These are phyloP conservation scores for Romanogobio albipinnatus DNA, from an alignment of 2,113 vertebrate genomes.

Conservation along the genomic window DNA sequence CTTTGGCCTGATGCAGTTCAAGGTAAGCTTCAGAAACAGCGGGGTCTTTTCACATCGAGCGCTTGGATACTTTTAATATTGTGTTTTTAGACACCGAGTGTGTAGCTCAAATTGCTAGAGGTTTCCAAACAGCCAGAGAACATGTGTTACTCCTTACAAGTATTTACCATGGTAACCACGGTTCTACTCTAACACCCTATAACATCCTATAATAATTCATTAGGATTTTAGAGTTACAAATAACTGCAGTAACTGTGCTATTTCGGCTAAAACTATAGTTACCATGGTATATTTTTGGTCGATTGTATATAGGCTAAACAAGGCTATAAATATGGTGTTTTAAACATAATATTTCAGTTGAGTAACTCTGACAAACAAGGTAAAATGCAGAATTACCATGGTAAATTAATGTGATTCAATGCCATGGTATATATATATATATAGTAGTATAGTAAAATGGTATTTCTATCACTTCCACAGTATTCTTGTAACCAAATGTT, in stretches of 20 bases:
- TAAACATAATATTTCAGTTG: not conserved
- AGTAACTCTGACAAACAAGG: not conserved
- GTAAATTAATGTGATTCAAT: not conserved
- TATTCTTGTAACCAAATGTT: not conserved
- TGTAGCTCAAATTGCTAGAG: not conserved
- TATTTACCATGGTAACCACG: not conserved
- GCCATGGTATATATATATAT: not conserved
- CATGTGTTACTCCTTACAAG: not conserved
- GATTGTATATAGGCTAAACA: not conserved
- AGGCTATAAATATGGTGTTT: not conserved
- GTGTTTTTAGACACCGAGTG: not conserved
- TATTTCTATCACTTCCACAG: not conserved
- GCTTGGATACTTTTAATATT: not conserved
- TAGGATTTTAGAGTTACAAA: not conserved
- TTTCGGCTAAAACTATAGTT: not conserved
- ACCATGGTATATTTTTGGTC: not conserved
- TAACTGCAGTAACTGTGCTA: not conserved
- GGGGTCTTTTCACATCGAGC: not conserved
- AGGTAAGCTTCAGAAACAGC: slow-evolving; percentile 24
- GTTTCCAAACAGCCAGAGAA: not conserved
- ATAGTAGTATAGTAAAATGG: not conserved
- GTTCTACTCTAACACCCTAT: not conserved
- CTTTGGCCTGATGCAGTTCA: not conserved
- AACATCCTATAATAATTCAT: not conserved
- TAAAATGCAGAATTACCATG: not conserved